A percentile compares a stretch with the other conserved stretches of the same genome.
Conservation (phyloP, 1,140 invertebrate genomes). For the Fopius arisanus region DNA sequence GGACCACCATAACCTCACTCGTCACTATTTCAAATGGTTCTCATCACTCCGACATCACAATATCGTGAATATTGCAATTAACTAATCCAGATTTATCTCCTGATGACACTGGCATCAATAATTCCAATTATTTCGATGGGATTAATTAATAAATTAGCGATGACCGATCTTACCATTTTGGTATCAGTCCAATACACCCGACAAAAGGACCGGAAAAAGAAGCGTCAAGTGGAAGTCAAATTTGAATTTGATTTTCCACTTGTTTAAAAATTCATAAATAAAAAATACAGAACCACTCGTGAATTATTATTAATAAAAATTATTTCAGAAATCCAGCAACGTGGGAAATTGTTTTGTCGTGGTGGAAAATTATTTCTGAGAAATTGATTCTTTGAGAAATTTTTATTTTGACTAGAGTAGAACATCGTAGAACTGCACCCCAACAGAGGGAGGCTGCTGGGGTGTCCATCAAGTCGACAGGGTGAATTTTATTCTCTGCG, state of each 20-base stretch:
- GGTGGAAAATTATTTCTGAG: not conserved
- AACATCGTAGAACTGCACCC: not conserved
- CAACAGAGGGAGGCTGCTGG: too few species aligned
- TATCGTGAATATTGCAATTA: not conserved
- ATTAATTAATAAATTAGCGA: conserved; percentile 31
- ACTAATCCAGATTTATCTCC: not conserved
- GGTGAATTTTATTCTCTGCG: too few species aligned
- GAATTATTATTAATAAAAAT: not conserved
- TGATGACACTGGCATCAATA: not conserved
- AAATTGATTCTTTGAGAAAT: not conserved
- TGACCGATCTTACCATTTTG: conserved; percentile 41
- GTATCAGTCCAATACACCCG: conserved; percentile 31
- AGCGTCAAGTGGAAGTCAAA: not conserved
- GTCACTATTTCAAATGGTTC: not conserved
- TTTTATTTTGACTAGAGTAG: not conserved
- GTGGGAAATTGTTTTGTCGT: not conserved
- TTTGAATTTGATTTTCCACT: conserved; percentile 22
- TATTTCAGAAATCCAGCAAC: not conserved
- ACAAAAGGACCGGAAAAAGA: conserved; percentile 39
- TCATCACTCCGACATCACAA: not conserved
- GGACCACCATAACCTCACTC: not conserved
- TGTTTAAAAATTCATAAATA: conserved; percentile 14
- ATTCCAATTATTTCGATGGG: conserved; percentile 46
- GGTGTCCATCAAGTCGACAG: too few species aligned
- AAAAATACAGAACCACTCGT: too few species aligned